Evolutionary conservation across 2,888 invertebrate species (phyloP).

Genomic region (Physocephala rufipes): DNA sequence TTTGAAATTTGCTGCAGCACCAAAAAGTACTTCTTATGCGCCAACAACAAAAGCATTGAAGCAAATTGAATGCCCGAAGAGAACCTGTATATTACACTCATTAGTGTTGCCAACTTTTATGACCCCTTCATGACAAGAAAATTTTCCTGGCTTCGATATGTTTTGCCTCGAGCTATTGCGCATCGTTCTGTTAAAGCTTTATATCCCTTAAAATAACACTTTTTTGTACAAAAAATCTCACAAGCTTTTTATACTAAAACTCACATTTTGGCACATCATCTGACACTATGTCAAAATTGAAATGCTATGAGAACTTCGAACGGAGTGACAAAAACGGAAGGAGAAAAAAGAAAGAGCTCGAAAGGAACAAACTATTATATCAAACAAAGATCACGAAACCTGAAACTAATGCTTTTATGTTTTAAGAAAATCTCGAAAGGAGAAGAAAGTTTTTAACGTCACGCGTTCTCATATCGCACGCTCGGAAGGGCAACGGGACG

Average conservation of each 20-base stretch:
- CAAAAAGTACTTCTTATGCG: no score
- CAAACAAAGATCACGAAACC: not conserved
- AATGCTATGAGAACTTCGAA: slow-evolving; percentile 61
- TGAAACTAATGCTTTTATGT: no score
- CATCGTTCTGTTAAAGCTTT: not conserved
- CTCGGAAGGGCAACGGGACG: not conserved
- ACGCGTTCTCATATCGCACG: not conserved
- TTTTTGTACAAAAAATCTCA: not conserved
- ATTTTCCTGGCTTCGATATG: no score
- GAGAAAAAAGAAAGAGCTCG: not conserved
- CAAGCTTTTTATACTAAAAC: slow-evolving; percentile 46
- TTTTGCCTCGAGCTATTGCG: no score
- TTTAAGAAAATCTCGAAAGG: not conserved
- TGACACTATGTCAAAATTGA: slow-evolving; percentile 52
- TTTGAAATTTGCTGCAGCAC: no score
- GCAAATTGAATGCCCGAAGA: no score
- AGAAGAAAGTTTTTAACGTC: not conserved
- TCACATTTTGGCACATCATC: slow-evolving; percentile 55
- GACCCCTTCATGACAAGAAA: no score
- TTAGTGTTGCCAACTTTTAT: no score
- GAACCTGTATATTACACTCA: no score
- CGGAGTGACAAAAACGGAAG: not conserved
- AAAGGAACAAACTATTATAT: no score
- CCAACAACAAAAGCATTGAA: no score
- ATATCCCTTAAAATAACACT: no score